Base-by-base conservation (phyloP, 2,888 invertebrate species). In the Marronus borbonicus region DNA sequence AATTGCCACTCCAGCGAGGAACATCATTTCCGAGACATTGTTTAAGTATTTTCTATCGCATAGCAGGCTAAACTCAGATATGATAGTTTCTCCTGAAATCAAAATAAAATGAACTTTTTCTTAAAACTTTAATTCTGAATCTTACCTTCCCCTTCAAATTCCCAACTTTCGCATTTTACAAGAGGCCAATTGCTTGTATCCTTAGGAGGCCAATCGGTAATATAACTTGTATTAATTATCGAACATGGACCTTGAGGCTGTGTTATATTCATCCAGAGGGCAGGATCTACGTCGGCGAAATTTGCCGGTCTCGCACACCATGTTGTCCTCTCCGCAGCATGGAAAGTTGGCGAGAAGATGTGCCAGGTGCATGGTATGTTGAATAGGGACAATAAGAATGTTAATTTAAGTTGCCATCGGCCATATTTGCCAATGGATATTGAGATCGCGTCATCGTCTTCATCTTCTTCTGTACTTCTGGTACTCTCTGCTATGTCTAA, bases 301-400 rank as follows among this genome's bases (percentile, higher is more conserved):
- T 91, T 90, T 0, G 89, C 88, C 0, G 94, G 94, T 76, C 91
- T 88, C 76, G 91, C 90, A 85, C 95, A 95, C 94, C 94, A 94
- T 84, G 91, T 93, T 64, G 92, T 91, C 80, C 92, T 90, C 80
- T 91, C 90, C 83, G 91, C 92, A 70, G 93, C 93, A 90, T 93
- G 93, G 88, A 95, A 95, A 0, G 94, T 93, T 55, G 94, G 93
- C 74, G 93, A 91, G 87, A 93, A 94, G 85, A 95, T 95, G 88
- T 95, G 95, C 90, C 94, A 95, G 60, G 95, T 95, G 88, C 94
- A 94, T 1, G 95, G 95, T 83, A 95, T 91, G 84, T 95, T 95
- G 89, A 94, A 93, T 65, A 95, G 89, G 1, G 95, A 93, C 80
- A 95, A 88, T 64, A 95, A 89, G 85, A 95, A 93, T 3, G 95